Conservation (phyloP, 1,140 invertebrate genomes). For the Chelonus insularis region DNA sequence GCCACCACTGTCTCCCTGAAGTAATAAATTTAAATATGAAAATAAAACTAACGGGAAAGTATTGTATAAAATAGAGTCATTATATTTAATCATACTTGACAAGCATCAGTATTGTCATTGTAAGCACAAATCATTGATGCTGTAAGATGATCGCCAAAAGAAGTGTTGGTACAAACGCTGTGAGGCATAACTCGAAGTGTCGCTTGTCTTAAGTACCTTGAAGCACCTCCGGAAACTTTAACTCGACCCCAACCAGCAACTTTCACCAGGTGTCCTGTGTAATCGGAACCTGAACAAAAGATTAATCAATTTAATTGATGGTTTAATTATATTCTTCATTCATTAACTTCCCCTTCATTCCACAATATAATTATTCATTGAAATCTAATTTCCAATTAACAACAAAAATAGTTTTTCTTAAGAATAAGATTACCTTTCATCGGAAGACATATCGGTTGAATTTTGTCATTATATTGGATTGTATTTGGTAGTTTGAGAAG, state of each 20-base stretch:
- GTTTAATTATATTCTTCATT: no score
- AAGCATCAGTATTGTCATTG: constrained; percentile 62
- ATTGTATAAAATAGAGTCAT: no score
- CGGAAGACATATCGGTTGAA: constrained; percentile 64
- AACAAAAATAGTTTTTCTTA: no score
- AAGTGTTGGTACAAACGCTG: constrained; percentile 50
- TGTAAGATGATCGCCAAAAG: constrained; percentile 53
- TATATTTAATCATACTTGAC: no score
- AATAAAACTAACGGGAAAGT: neutral
- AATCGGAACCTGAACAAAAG: constrained; percentile 45
- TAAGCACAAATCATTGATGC: constrained; percentile 62
- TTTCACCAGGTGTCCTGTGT: constrained; percentile 56
- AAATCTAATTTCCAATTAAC: no score
- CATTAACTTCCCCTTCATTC: no score
- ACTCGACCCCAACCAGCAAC: constrained; percentile 70
- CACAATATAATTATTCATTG: no score
- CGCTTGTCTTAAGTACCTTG: constrained; percentile 61
- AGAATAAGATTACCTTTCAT: constrained; percentile 45
- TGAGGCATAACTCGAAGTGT: constrained; percentile 56
- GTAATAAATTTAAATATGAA: neutral
- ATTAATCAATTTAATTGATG: constrained; percentile 5
- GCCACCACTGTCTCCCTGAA: constrained; percentile 69
- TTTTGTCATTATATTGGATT: constrained; percentile 49
- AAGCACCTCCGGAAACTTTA: constrained; percentile 54
- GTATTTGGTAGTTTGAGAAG: constrained; percentile 59